Evolutionary conservation across 2,797 vertebrate genomes (phyloP), one percentile per base, ranked within the genome.

Genomic region (Xyrichtys novacula): DNA sequence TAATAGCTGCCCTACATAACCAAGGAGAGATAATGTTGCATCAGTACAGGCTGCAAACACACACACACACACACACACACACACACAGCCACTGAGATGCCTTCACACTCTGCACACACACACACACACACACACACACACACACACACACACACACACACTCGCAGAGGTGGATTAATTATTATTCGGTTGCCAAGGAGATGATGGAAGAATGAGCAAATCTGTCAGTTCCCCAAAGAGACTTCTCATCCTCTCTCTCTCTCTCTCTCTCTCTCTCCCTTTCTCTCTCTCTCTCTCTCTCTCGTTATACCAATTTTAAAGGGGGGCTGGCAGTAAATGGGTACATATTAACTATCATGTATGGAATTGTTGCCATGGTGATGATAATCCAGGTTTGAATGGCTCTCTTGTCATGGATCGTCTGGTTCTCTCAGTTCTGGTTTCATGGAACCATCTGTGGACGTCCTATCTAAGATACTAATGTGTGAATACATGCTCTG

Each of bases 111-210:
- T 10, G 46, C 28, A 38, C 22, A 38, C 32, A 31, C 58, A 16
- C 54, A 39, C 39, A 57, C 31, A 47, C 60, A 12, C 60, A 22
- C 70, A 52, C 65, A 36, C 48, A 65, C 47, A 39, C 49, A 50
- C 17, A 32, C 43, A 39, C 40, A 55, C 64, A 67, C 48, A 64
- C 36, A 48, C 31, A 31, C 44, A 66, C 74, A 43, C 28, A 39
- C 58, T 62, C 38, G 48, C 28, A 65, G 71, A 78, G 71, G 65
- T 69, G 74, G 80, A 86, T 86, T 85, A 81, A 90, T 89, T 86
- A 85, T 88, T 83, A 87, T 88, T 85, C 84, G 4, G 87, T 88
- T 90, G 76, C 83, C 84, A 80, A 43, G 84, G 89, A 67, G 85
- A 89, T 78, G 79, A 87, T 85, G 83, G 83, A 82, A 75, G 86